Percentiles rank a stretch among this genome's conserved stretches.
Evolutionary conservation across 2,113 vertebrate genomes (phyloP).

Genomic region (cattle (Bos taurus)): DNA sequence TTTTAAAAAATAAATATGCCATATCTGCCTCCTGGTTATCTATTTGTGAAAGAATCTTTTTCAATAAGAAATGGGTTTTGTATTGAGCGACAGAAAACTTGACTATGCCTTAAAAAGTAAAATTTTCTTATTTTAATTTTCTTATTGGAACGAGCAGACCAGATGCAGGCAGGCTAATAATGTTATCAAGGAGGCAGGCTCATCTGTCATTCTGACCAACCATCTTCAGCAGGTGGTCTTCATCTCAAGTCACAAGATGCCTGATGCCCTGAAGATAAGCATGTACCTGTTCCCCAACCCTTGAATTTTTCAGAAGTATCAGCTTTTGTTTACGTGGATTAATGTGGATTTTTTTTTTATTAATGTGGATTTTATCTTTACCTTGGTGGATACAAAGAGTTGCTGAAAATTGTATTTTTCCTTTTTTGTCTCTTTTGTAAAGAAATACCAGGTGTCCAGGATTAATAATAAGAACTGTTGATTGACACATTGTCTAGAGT

Average conservation of each 20-base stretch:
- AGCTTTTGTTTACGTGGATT: not conserved
- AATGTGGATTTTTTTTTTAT: not conserved
- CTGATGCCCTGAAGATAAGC: too few species aligned
- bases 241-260: too few species aligned
- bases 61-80: not conserved
- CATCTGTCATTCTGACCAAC: not conserved
- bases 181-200: too few species aligned
- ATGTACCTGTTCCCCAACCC: not conserved
- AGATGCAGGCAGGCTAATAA: not conserved
- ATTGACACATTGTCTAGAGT: not conserved
- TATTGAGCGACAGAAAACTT: not conserved
- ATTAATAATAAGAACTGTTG: not conserved
- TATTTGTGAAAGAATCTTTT: not conserved
- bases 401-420: not conserved
- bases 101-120: not conserved
- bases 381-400: not conserved
- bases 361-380: not conserved
- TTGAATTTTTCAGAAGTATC: not conserved
- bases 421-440: not conserved
- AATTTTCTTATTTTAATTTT: not conserved
- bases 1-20: not conserved
- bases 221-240: not conserved
- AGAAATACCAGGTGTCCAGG: not conserved
- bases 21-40: not conserved
- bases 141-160: not conserved